These are phyloP conservation scores for Calephelis virginiensis DNA, from an alignment of 1,140 invertebrate species.

Conservation along the genomic window DNA sequence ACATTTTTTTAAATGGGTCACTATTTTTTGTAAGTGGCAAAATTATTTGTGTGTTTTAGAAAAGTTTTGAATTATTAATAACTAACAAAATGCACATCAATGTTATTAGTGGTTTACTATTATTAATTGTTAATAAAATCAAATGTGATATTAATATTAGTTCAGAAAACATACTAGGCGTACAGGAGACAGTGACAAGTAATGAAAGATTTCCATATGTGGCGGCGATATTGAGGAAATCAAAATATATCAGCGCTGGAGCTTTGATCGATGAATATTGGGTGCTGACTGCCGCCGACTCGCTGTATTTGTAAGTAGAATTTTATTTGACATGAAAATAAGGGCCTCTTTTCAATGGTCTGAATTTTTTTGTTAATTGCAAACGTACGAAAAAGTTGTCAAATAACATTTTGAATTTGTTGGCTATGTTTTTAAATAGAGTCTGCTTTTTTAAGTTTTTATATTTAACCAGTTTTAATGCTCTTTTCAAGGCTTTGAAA, in stretches of 20 bases:
- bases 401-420: too few species aligned
- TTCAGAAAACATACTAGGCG: not conserved
- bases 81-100: not conserved
- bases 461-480: too few species aligned
- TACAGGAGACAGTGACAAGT: not conserved
- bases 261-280: conserved; percentile 59
- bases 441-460: too few species aligned
- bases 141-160: not conserved
- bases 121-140: not conserved
- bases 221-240: conserved; percentile 54
- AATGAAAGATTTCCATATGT: conserved; percentile 49
- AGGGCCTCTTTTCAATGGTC: not conserved
- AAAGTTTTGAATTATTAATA: too few species aligned
- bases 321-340: not conserved
- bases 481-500: too few species aligned
- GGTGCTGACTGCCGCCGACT: conserved; percentile 55
- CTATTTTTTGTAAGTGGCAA: too few species aligned
- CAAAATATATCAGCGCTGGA: conserved; percentile 49
- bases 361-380: too few species aligned
- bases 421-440: too few species aligned
- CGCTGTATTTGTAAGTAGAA: conserved; percentile 49
- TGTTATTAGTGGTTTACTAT: not conserved
- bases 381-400: too few species aligned
- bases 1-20: too few species aligned
- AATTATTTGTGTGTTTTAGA: too few species aligned